Conservation (phyloP, 2,113 vertebrate genomes). For the Egretta garzetta region DNA sequence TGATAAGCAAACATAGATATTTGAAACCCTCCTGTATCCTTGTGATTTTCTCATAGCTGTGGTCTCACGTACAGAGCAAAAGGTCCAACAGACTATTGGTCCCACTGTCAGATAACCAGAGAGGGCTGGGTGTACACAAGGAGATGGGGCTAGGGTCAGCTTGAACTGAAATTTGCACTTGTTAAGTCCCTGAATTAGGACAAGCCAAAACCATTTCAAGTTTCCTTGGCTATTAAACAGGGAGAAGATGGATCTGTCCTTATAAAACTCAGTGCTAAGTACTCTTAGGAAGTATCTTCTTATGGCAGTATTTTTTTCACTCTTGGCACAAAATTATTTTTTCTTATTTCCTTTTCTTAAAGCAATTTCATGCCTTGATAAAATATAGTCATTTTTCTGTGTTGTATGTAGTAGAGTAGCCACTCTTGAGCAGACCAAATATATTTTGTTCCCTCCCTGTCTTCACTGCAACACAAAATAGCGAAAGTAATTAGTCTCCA, state of each 20-base stretch:
- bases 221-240: background rate
- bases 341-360: background rate
- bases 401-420: background rate
- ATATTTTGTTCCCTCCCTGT: slow-evolving; percentile 6
- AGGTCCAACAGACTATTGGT: background rate
- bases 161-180: background rate
- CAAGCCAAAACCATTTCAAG: background rate
- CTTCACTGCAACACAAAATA: slow-evolving; percentile 30
- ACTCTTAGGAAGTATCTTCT: background rate
- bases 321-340: background rate
- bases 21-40: background rate
- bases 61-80: background rate
- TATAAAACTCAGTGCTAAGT: background rate
- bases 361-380: slow-evolving; percentile 25
- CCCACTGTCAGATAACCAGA: background rate
- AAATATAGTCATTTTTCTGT: background rate
- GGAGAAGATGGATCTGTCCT: background rate
- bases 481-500: slow-evolving; percentile 64
- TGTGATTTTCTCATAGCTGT: background rate
- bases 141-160: background rate
- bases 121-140: background rate
- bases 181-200: background rate
- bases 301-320: background rate
- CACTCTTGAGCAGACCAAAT: background rate
- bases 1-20: slow-evolving; percentile 13